Evolutionary conservation across 2,113 vertebrate species (phyloP).

Genomic region (Varanus komodoensis): DNA sequence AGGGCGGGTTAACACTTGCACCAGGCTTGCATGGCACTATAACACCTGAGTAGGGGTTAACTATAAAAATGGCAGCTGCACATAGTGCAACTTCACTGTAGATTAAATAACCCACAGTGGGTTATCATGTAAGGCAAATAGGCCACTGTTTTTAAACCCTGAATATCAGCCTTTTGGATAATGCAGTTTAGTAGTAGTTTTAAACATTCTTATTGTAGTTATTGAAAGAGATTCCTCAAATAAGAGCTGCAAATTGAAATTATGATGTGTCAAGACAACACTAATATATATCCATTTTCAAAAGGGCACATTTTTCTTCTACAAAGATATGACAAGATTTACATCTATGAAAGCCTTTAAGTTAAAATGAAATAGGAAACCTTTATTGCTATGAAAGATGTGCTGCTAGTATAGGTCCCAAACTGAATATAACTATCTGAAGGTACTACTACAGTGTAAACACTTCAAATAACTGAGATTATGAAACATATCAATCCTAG

Average conservation of each 20-base stretch:
- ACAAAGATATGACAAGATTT: background rate
- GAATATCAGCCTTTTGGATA: background rate
- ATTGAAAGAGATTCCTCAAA: background rate
- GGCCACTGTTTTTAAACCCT: background rate
- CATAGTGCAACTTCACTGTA: no score
- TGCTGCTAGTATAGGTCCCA: background rate
- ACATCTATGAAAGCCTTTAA: background rate
- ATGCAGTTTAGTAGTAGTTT: background rate
- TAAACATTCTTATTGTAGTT: background rate
- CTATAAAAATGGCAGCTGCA: no score
- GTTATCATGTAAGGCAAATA: background rate
- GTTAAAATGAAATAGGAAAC: background rate
- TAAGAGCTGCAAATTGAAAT: background rate
- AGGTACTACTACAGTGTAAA: background rate
- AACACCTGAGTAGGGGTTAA: no score
- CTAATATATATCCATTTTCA: background rate
- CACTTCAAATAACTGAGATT: background rate
- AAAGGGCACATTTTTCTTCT: background rate
- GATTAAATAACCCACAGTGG: no score
- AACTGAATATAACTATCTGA: background rate
- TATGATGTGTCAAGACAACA: constrained; percentile 10
- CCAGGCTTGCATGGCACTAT: no score
- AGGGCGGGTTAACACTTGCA: no score
- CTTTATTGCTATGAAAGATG: background rate
- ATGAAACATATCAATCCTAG: background rate